Evolutionary conservation across 2,888 invertebrate genomes (phyloP).

Genomic region (Artemia sp.): DNA sequence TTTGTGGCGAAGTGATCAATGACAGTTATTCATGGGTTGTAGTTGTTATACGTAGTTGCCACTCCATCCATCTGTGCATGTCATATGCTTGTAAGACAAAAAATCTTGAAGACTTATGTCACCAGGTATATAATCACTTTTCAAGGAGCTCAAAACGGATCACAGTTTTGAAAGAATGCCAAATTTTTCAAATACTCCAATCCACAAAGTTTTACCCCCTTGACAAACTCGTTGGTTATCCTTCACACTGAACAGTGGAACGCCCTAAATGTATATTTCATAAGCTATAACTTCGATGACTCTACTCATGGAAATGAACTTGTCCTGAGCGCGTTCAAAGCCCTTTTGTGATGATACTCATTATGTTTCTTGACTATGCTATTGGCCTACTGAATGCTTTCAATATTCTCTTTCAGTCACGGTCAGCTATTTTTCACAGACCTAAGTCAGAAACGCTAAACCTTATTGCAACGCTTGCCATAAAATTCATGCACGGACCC

Average conservation of each 20-base stretch:
- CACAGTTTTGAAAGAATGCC: background rate
- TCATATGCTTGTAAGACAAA: constrained; percentile 10
- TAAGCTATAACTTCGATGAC: too few relatives aligned
- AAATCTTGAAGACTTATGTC: constrained; percentile 2
- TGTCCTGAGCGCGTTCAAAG: too few relatives aligned
- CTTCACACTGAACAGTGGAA: background rate
- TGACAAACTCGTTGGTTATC: constrained; percentile 2
- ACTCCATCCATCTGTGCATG: constrained; percentile 2
- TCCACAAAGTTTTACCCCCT: background rate
- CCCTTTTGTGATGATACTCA: too few relatives aligned
- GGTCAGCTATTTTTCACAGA: too few relatives aligned
- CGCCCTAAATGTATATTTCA: too few relatives aligned
- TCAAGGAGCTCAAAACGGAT: background rate
- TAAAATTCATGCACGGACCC: too few relatives aligned
- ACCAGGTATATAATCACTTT: background rate
- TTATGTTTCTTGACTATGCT: too few relatives aligned
- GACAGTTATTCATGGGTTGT: constrained; percentile 14
- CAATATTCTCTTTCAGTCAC: too few relatives aligned
- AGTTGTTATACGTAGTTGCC: constrained; percentile 16
- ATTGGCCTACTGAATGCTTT: too few relatives aligned
- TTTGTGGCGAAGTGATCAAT: constrained; percentile 1
- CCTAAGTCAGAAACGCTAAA: too few relatives aligned
- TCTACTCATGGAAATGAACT: too few relatives aligned
- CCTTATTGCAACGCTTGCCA: too few relatives aligned
- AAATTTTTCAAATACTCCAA: constrained; percentile 7